Conservation (phyloP, 2,113 vertebrate species). For the Narcine bancroftii region DNA sequence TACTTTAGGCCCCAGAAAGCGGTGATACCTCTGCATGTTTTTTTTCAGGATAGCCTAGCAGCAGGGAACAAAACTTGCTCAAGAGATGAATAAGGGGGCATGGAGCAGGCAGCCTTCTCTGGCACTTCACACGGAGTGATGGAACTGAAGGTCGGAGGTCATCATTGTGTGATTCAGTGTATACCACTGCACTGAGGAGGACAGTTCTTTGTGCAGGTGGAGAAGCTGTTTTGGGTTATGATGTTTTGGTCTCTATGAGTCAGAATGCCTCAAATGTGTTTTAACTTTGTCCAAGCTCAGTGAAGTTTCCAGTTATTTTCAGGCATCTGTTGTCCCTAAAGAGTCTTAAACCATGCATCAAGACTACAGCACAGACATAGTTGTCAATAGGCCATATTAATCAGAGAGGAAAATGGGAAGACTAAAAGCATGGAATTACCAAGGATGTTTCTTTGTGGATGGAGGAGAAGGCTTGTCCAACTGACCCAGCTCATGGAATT, state of each 20-base stretch:
- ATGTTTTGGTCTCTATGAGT: not conserved
- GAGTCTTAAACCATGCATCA: not conserved
- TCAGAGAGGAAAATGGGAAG: not conserved
- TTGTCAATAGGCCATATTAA: not conserved
- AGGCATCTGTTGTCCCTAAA: too few species aligned
- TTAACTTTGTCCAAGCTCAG: not conserved
- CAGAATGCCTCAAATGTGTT: not conserved
- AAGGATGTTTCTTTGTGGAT: not conserved
- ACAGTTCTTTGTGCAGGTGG: not conserved
- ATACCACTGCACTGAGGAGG: too few species aligned
- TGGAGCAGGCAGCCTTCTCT: slow-evolving; percentile 27
- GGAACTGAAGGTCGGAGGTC: not conserved
- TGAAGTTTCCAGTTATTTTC: not conserved
- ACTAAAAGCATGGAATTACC: not conserved
- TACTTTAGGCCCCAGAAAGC: slow-evolving; percentile 36
- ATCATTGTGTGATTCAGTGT: not conserved
- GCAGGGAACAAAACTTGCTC: slow-evolving; percentile 39
- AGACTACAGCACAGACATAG: not conserved
- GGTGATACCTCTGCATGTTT: slow-evolving; percentile 42
- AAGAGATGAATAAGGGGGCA: slow-evolving; percentile 37
- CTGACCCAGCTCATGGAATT: too few species aligned
- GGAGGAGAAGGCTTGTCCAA: not conserved
- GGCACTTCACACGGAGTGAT: not conserved
- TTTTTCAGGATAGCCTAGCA: slow-evolving; percentile 42
- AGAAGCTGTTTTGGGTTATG: not conserved